Base-by-base conservation (phyloP, 2,797 vertebrate species). In the Lepidocolaptes lacrymiger region DNA sequence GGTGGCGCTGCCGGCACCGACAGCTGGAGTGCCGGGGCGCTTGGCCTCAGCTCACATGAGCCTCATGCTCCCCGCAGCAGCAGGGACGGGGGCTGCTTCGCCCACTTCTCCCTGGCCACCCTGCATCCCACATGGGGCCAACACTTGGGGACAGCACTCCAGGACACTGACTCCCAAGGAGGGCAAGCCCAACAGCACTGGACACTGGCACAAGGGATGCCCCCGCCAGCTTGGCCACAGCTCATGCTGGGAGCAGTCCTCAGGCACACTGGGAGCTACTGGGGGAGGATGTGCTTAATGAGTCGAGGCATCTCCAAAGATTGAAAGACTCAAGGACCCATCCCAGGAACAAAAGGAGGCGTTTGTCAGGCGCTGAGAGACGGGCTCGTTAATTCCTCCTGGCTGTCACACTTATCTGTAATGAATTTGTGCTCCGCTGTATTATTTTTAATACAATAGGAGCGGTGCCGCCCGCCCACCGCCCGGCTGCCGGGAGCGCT, bases 391-490 rank as follows among this genome's bases (percentile, higher is more conserved):
- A 95, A 95, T 97, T 95, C 94, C 88, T 93, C 96, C 90, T 90
- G 93, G 92, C 96, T 97, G 96, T 96, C 95, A 96, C 94, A 95
- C 94, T 95, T 94, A 96, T 96, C 96, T 96, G 95, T 94, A 96
- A 97, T 96, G 96, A 97, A 96, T 96, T 96, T 96, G 94, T 94
- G 95, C 95, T 97, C 91, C 34, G 77, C 95, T 96, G 94, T 95
- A 96, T 97, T 97, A 97, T 96, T 97, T 97, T 97, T 97, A 96
- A 97, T 97, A 97, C 95, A 96, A 96, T 91, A 94, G 95, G 90
- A 96, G 91, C 91, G 82, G 95, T 97, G 95, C 95, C 67, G 54
- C 92, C 95, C 94, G 93, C 96, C 95, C 96, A 95, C 95, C 78
- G 89, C 96, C 95, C 92, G 84, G 95, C 96, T 97, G 95, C 95